Base-by-base conservation (phyloP, 64 coral and sea anemone genomes). In the Platygyra sinensis region DNA sequence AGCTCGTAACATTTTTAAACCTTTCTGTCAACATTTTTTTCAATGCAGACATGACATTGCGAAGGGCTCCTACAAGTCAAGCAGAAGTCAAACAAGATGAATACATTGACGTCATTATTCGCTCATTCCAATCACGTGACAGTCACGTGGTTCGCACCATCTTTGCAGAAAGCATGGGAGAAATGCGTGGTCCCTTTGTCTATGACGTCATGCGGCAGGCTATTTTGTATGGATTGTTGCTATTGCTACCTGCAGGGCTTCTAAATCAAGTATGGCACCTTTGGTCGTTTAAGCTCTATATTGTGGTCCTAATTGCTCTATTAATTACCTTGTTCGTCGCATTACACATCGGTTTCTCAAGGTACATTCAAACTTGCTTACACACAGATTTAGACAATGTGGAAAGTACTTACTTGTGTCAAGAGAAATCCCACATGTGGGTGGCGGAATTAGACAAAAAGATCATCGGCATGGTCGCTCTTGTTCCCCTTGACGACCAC, bases 101-200 rank as follows among this genome's bases (percentile, higher is more conserved):
- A 38, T 20, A 69, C 13, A n/a, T 2, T 67, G 22, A 83, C 31
- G 62, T 83, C 30, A 49, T 83, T 25, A 42, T 83, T 67, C 60
- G 80, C 1, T 67, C 80, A 20, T 83, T 83, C 20, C 17, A 83
- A 22, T 65, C 22, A 67, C 62, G 80, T 67, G 80, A 83, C 11
- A 83, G 18, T 67, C 31, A 64, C 29, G 62, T 83, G 60, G 31
- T 83, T 46, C 80, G 80, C 13, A 67, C 67, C 15, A 83, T 83
- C 20, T 83, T 83, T 67, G 62, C 32, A 7, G 20, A 30, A 50
- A 83, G 80, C 33, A 83, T 83, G 80, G 80, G 80, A 67, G 80
- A 83, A 67, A 83, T 83, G 61, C 80, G 80, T n/a, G 62, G 80
- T 38, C 80, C 80, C 31, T 14, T 83, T 31, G 80, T 83, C 36